These are phyloP conservation scores for Syrphus vitripennis DNA, from an alignment of 2,888 invertebrate species.

Conservation along the genomic window DNA sequence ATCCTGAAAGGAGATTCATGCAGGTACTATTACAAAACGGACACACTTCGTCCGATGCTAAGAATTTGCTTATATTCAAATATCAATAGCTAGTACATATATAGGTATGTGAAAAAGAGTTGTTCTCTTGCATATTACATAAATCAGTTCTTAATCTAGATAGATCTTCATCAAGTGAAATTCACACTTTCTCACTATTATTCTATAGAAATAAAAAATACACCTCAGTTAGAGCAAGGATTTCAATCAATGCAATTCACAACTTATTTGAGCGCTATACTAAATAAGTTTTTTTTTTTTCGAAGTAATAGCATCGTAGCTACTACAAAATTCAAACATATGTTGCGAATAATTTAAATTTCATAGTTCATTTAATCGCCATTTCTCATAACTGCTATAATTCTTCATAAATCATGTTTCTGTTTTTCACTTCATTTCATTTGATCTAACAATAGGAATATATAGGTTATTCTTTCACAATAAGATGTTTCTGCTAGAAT, in stretches of 20 bases:
- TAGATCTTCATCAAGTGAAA: not conserved
- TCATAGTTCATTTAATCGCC: not conserved
- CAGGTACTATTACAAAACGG: conserved; percentile 72
- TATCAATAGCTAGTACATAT: conserved; percentile 65
- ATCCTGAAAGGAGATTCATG: conserved; percentile 73
- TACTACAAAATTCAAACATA: not conserved
- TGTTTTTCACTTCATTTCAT: not conserved
- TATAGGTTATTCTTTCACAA: not conserved
- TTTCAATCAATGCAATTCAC: not conserved
- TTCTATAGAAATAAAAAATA: not conserved
- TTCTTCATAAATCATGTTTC: not conserved
- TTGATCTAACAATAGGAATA: not conserved
- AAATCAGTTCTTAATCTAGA: not conserved
- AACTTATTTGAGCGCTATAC: not conserved
- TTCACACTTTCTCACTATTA: not conserved
- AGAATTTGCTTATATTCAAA: conserved; percentile 69
- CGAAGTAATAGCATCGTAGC: not conserved
- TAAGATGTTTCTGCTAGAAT: no score
- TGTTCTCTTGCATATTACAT: not conserved
- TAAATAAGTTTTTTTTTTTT: not conserved
- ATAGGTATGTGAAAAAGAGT: not conserved
- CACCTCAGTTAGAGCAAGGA: not conserved
- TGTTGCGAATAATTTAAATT: not conserved
- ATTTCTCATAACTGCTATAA: not conserved
- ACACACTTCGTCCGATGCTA: conserved; percentile 64